Evolutionary conservation across 2,113 vertebrate species (phyloP).

Genomic region (Hippolais icterina): DNA sequence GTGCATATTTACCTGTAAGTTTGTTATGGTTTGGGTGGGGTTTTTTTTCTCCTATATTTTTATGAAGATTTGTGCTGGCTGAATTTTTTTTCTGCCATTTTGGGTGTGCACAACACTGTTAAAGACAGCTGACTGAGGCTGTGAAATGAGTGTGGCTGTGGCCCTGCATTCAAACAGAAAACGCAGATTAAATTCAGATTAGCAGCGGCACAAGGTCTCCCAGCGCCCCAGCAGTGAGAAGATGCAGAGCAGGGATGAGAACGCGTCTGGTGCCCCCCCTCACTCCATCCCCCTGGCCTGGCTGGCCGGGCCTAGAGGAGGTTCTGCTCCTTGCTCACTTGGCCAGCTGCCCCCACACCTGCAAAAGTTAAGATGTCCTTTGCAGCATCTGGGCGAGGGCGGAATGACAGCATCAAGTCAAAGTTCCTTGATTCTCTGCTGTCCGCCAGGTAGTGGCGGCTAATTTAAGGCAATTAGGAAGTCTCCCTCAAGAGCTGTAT

Average conservation of each 20-base stretch:
- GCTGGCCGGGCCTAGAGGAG: rapidly evolving
- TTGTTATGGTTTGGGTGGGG: not conserved
- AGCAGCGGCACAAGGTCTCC: rapidly evolving
- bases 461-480: conserved; percentile 2
- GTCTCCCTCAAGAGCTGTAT: not conserved
- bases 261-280: rapidly evolving
- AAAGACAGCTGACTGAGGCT: not conserved
- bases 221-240: not conserved
- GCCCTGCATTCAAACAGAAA: not conserved
- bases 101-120: not conserved
- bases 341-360: not conserved
- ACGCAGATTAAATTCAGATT: not conserved
- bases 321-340: not conserved
- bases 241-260: not conserved
- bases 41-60: not conserved
- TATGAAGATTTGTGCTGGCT: not conserved
- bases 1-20: not conserved
- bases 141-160: not conserved
- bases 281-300: not conserved
- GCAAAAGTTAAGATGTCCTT: not conserved
- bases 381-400: not conserved
- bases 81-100: not conserved
- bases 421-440: not conserved
- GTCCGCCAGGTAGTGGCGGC: not conserved
- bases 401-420: not conserved